phyloP scores from a whole-genome alignment of 1,140 invertebrate species.

The Tetramorium parvispinum region DNA sequence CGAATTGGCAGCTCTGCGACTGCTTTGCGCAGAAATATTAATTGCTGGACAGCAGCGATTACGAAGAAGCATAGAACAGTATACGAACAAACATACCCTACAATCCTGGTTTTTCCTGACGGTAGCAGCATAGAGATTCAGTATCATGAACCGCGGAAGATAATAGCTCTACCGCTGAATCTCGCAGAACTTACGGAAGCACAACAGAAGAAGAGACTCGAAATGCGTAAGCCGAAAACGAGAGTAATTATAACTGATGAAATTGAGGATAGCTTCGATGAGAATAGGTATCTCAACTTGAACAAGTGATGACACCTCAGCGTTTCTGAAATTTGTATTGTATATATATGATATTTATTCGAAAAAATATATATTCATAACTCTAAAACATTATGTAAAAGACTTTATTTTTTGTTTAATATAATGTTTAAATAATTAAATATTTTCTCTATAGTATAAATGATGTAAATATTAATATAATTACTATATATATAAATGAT shows the following conservation, averaged over 20 bases:
- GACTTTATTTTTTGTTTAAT: neutral
- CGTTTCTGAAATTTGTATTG: conserved; percentile 6
- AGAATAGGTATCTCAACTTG: conserved; percentile 91
- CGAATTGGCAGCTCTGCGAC: conserved; percentile 15
- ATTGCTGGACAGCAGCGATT: conserved; percentile 89
- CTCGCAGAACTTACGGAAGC: conserved; percentile 89
- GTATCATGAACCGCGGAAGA: conserved; percentile 93
- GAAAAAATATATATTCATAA: conserved; percentile 6
- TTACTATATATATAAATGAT: too few relatives aligned
- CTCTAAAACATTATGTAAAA: too few relatives aligned
- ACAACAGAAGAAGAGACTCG: conserved; percentile 88
- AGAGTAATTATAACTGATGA: conserved; percentile 91
- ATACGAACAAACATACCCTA: conserved; percentile 91
- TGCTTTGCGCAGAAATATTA: conserved; percentile 82
- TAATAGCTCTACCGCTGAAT: conserved; percentile 94
- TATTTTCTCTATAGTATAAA: neutral
- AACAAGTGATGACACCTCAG: conserved; percentile 85
- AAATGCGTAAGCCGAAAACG: conserved; percentile 90
- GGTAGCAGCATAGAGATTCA: conserved; percentile 93
- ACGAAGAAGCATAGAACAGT: conserved; percentile 89
- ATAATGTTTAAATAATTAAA: neutral
- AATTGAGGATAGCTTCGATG: conserved; percentile 92
- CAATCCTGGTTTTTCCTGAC: conserved; percentile 91
- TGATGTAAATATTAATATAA: conserved; percentile 8
- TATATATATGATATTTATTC: neutral